Evolutionary conservation across 2,888 invertebrate genomes (phyloP).

Genomic region (Mongoloraphidia duomilia): DNA sequence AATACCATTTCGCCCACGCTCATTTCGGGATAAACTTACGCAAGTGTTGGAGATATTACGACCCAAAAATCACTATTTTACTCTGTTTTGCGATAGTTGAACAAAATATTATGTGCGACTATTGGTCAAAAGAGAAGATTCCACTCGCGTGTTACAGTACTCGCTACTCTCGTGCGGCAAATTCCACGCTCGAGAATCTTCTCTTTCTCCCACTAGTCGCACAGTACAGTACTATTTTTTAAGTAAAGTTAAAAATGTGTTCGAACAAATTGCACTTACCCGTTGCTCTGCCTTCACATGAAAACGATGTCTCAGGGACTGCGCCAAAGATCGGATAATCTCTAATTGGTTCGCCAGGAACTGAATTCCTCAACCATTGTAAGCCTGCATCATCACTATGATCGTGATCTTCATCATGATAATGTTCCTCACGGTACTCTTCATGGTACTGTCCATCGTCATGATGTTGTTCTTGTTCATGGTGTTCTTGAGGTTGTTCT

Average conservation of each 20-base stretch:
- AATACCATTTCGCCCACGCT: too few relatives aligned
- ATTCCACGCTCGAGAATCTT: too few relatives aligned
- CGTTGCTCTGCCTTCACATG: constrained; percentile 42
- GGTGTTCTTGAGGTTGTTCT: background rate
- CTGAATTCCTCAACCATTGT: constrained; percentile 44
- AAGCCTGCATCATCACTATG: constrained; percentile 29
- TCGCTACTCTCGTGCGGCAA: too few relatives aligned
- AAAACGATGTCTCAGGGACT: constrained; percentile 45
- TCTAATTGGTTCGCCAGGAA: constrained; percentile 49
- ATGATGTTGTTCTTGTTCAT: background rate
- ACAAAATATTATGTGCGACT: too few relatives aligned
- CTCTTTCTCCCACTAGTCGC: too few relatives aligned
- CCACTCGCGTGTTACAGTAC: too few relatives aligned
- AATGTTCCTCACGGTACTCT: constrained; percentile 6
- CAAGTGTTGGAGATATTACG: too few relatives aligned
- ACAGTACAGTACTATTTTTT: too few relatives aligned
- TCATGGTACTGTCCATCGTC: background rate
- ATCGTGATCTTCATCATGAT: constrained; percentile 21
- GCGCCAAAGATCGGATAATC: constrained; percentile 47
- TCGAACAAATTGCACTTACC: constrained; percentile 28
- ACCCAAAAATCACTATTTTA: too few relatives aligned
- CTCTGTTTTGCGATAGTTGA: too few relatives aligned
- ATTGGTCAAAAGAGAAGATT: too few relatives aligned
- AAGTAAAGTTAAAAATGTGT: background rate
- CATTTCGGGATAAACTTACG: too few relatives aligned